Conservation (phyloP, 2,113 vertebrate species). For the Lagopus muta region DNA sequence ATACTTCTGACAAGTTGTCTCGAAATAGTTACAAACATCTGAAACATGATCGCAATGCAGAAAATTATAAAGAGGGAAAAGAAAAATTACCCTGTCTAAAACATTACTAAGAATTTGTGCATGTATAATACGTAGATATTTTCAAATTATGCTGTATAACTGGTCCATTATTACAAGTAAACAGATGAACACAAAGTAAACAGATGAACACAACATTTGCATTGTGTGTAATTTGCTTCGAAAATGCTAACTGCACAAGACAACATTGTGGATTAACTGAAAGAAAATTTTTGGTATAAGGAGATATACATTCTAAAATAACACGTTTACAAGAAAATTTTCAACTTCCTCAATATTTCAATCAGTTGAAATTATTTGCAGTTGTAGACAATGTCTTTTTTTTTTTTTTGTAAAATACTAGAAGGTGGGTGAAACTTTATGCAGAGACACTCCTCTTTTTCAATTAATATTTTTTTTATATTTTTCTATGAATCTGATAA, state of each 20-base stretch:
- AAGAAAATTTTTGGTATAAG: neutral
- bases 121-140: neutral
- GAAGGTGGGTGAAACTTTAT: rapidly evolving
- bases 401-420: neutral
- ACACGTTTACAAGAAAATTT: neutral
- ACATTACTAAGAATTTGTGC: neutral
- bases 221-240: neutral
- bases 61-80: conserved; percentile 15
- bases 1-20: neutral
- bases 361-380: neutral
- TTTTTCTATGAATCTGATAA: neutral
- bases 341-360: neutral
- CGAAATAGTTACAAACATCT: neutral
- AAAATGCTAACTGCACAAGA: neutral
- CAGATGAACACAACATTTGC: neutral
- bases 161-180: neutral
- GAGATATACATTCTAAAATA: neutral
- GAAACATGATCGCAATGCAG: neutral
- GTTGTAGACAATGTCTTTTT: neutral
- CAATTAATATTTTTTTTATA: neutral
- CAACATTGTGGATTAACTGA: neutral
- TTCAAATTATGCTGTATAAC: neutral
- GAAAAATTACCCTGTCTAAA: neutral
- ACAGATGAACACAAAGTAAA: neutral
- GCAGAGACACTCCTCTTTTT: neutral